A percentile compares a stretch with the other conserved stretches of the same genome.
Conservation (phyloP, 2,113 vertebrate species). For the Falco punctatus region DNA sequence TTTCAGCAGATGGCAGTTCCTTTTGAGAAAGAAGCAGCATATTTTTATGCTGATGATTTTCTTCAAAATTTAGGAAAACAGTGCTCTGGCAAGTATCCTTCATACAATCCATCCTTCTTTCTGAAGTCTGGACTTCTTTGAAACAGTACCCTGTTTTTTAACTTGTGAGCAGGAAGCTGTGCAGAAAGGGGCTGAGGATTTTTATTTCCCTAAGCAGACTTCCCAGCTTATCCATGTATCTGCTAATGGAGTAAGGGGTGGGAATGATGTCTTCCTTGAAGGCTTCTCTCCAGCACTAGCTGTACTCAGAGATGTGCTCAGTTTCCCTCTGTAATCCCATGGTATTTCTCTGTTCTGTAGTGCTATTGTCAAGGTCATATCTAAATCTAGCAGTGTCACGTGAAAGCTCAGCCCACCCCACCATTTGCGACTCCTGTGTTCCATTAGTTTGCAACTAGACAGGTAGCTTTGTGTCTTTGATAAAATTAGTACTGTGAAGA, state of each 20-base stretch:
- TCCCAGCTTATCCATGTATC: neutral
- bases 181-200: neutral
- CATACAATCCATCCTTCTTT: neutral
- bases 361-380: neutral
- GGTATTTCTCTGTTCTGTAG: neutral
- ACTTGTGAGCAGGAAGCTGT: neutral
- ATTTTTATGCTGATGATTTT: constrained; percentile 10
- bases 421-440: neutral
- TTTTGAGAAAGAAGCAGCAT: neutral
- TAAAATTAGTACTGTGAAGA: neutral
- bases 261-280: neutral
- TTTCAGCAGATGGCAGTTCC: neutral
- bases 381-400: neutral
- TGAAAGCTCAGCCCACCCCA: neutral
- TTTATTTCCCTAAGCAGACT: neutral
- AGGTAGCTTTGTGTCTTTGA: neutral
- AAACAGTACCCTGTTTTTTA: neutral
- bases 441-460: neutral
- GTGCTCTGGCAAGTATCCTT: neutral
- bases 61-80: neutral
- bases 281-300: neutral
- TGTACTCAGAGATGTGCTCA: neutral
- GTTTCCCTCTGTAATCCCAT: neutral
- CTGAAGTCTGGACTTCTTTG: neutral
- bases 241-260: neutral